These are phyloP conservation scores for Orthosia incerta DNA, from an alignment of 2,888 invertebrate genomes.

Conservation along the genomic window DNA sequence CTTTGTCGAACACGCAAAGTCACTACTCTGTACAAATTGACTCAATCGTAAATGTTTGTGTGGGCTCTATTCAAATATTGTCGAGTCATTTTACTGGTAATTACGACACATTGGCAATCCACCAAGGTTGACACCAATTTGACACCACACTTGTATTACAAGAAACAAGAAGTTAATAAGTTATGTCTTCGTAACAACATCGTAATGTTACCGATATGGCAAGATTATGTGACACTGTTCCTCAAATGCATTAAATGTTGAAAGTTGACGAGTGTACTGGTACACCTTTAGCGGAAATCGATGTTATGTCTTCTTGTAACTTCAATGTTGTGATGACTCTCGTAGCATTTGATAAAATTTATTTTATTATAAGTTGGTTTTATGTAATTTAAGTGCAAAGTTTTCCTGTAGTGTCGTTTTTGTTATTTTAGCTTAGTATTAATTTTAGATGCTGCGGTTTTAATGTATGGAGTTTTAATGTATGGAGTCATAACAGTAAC, in stretches of 20 bases:
- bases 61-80: constrained; percentile 69
- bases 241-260: constrained; percentile 45
- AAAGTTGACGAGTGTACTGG: constrained; percentile 31
- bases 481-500: background rate
- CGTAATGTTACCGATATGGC: constrained; percentile 56
- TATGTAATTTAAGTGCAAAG: background rate
- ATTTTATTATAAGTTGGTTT: too few relatives aligned
- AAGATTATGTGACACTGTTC: constrained; percentile 57
- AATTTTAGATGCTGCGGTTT: background rate
- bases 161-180: constrained; percentile 63
- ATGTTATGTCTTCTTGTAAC: constrained; percentile 8
- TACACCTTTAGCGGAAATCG: constrained; percentile 32
- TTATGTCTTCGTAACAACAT: constrained; percentile 54
- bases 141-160: constrained; percentile 66
- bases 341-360: background rate
- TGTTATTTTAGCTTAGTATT: background rate
- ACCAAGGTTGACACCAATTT: constrained; percentile 72
- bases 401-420: background rate
- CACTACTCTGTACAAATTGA: constrained; percentile 63
- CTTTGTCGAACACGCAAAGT: constrained; percentile 41
- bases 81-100: constrained; percentile 64
- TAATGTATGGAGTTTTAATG: background rate
- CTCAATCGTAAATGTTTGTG: constrained; percentile 63
- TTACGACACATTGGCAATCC: constrained; percentile 53
- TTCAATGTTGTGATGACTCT: constrained; percentile 12